Base-by-base conservation (phyloP, 2,888 invertebrate species). In the Nycteola revayana region DNA sequence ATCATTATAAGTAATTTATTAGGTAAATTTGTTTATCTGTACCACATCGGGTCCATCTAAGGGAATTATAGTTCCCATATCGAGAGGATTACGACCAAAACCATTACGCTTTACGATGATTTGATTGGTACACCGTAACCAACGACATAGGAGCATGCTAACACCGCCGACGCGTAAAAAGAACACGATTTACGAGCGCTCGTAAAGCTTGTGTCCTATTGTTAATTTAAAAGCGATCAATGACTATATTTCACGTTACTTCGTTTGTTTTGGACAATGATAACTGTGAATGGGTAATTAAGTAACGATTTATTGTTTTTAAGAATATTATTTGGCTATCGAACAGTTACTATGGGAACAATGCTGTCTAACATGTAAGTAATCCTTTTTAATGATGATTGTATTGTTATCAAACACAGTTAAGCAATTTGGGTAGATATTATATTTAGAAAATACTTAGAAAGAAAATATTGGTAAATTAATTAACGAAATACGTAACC, bases 41-140 rank as follows among this genome's bases (percentile, higher is more conserved):
- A 66, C 62, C 61, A 49, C 62, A 73, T 71, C 71, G 65, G 63
- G 49, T 45, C 64, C 68, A 81, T 81, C 74, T 75, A 60, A 60
- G 48, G 64, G 66, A 67, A 74, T 65, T 65, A 66, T 58, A 70
- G 76, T 87, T 85, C 86, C 86, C 86, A 85, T 84, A 85, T 82
- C 84, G 75, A 65, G 68, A 66, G 65, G 74, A 81, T 81, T 80
- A 77, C 78, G 69, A 75, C 66, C 70, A 66, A 67, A 66, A 69
- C 78, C 68, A 83, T 85, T 78, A 84, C 69, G 62, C 62, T 86
- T 86, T 83, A 84, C 76, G 78, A 79, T 69, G 60, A 61, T 87
- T 79, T 78, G 84, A 86, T 85, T 84, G 77, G 76, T 65, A 68
- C 72, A 71, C 64, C 81, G 73, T 60, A 66, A 76, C 81, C 77